Evolutionary conservation across 2,797 vertebrate genomes (phyloP), one percentile per base, ranked within the genome.

Genomic region (Benthosema pterotum): DNA sequence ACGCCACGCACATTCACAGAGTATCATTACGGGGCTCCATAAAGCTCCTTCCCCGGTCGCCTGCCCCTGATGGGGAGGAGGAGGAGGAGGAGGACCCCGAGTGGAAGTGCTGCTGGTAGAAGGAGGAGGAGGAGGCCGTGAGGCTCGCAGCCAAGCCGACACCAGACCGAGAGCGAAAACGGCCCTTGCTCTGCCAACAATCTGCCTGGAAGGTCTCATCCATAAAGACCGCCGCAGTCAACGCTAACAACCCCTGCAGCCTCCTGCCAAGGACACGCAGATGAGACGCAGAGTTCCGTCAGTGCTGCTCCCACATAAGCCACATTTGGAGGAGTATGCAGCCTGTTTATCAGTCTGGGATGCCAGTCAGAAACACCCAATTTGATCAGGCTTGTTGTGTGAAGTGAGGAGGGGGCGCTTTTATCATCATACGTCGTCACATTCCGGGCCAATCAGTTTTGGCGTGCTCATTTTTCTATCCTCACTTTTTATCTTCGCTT

Each of bases 21-120:
- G 69, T 83, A 82, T 89, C 87, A 90, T 92, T 89, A 91, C 70
- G 67, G 32, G 70, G 83, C 77, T 82, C 66, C 76, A 83, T 80
- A 80, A 80, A 85, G 69, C 71, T 51, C 57, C 65, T 72, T 74
- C 65, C 72, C 63, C 56, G 63, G 61, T n/a, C 32, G 72, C 69
- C 67, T 74, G 79, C 77, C 74, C 32, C 60, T 80, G 74, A 80
- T 71, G 75, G 69, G 74, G 73, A 74, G 74, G 69, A 63, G 75
- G 78, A 62, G n/a, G n/a, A n/a, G n/a, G n/a, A n/a, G 43, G 67
- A 75, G 80, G 28, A 32, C 74, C 32, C 58, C 80, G 74, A 79
- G 69, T 74, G 69, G 74, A 73, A 74, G 74, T 68, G n/a, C n/a
- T n/a, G n/a, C n/a, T n/a, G 61, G 75, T 77, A 62, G 45, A 66